Evolutionary conservation across 2,888 invertebrate species (phyloP).

Genomic region (Macropis europaea): DNA sequence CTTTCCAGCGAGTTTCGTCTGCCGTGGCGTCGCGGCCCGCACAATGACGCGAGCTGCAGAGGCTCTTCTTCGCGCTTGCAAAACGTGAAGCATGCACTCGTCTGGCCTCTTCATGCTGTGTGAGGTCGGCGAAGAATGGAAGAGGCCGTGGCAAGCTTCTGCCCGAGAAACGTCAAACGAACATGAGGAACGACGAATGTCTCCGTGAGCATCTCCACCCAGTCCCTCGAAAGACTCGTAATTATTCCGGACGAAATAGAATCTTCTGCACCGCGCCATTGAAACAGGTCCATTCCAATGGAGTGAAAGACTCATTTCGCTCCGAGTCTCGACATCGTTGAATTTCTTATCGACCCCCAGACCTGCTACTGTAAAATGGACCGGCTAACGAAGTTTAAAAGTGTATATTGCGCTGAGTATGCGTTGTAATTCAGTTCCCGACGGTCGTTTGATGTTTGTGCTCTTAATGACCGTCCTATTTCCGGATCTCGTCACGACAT

Average conservation of each 20-base stretch:
- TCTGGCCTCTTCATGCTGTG: conserved; percentile 33
- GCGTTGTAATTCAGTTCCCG: conserved; percentile 26
- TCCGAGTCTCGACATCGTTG: neutral
- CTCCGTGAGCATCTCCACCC: neutral
- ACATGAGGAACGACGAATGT: conserved; percentile 5
- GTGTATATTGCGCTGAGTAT: conserved; percentile 16
- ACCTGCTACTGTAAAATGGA: neutral
- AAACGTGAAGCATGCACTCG: conserved; percentile 58
- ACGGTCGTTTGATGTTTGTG: conserved; percentile 18
- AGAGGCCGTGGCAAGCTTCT: neutral
- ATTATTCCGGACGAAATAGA: conserved; percentile 27
- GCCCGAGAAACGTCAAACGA: conserved; percentile 14
- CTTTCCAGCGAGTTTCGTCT: conserved; percentile 9
- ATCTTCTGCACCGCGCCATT: conserved; percentile 25
- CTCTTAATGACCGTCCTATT: conserved; percentile 23
- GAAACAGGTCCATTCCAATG: conserved; percentile 3
- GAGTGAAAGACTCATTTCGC: conserved; percentile 17
- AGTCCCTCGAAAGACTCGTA: conserved; percentile 28
- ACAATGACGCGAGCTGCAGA: conserved; percentile 38
- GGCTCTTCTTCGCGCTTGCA: conserved; percentile 48
- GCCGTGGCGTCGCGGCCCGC: conserved; percentile 15
- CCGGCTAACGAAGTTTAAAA: conserved; percentile 28
- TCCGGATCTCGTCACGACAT: neutral
- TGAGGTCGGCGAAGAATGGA: conserved; percentile 34
- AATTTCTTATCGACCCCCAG: neutral